These are phyloP conservation scores for Siphonodentalium dalli DNA, from an alignment of 2,888 invertebrate species.

Conservation along the genomic window DNA sequence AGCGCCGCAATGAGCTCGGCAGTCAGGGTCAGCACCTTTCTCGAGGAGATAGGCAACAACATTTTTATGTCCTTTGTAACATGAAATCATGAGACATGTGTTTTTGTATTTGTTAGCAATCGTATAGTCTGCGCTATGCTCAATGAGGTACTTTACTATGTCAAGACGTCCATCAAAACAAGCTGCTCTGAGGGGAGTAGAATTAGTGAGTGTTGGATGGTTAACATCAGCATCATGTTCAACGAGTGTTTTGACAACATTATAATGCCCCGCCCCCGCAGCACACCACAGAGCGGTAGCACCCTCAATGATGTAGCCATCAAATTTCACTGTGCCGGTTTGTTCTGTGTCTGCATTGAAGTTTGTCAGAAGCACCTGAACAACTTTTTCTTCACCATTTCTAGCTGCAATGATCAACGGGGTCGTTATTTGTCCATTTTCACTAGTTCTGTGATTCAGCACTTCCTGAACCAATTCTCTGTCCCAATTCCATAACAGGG, in stretches of 20 bases:
- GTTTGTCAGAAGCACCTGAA: constrained; percentile 80
- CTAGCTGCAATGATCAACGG: constrained; percentile 85
- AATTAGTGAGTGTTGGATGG: constrained; percentile 92
- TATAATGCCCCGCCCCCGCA: constrained; percentile 74
- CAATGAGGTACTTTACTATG: constrained; percentile 85
- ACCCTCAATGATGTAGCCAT: constrained; percentile 82
- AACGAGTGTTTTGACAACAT: constrained; percentile 78
- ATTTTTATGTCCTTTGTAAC: constrained; percentile 85
- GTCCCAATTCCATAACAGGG: constrained; percentile 75
- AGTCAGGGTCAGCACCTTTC: constrained; percentile 75
- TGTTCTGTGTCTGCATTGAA: constrained; percentile 80
- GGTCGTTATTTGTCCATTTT: constrained; percentile 85
- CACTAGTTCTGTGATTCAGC: constrained; percentile 77
- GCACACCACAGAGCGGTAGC: constrained; percentile 93
- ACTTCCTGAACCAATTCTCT: constrained; percentile 72
- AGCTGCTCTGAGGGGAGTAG: constrained; percentile 91
- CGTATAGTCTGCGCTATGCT: constrained; percentile 84
- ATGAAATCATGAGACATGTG: constrained; percentile 86
- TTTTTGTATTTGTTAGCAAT: constrained; percentile 90
- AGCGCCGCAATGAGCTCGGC: constrained; percentile 84
- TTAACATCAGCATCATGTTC: constrained; percentile 84
- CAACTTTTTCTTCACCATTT: constrained; percentile 80
- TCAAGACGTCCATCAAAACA: constrained; percentile 96
- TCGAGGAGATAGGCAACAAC: constrained; percentile 75
- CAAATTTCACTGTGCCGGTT: constrained; percentile 82